These are phyloP conservation scores for Hypotaenidia philippensis DNA, from an alignment of 2,797 vertebrate species.

Conservation along the genomic window DNA sequence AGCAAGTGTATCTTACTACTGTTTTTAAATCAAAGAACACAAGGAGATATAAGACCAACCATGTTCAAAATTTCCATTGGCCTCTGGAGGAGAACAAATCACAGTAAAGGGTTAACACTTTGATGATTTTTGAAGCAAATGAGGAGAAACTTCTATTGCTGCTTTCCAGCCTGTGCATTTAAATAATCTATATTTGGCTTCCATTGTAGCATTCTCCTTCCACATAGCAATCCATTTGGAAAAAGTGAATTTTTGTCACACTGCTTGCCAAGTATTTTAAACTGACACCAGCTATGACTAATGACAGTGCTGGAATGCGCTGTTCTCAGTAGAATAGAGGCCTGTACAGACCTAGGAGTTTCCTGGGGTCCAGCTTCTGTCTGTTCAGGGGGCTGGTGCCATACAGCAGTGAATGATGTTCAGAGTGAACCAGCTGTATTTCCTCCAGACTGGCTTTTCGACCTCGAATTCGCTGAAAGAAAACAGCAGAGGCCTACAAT, in stretches of 20 bases:
- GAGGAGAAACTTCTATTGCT: background rate
- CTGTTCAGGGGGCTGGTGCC: slow-evolving; percentile 84
- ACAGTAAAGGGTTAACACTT: slow-evolving; percentile 32
- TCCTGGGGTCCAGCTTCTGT: slow-evolving; percentile 86
- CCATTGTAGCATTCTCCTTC: slow-evolving; percentile 62
- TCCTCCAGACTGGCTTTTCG: slow-evolving; percentile 88
- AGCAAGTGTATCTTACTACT: slow-evolving; percentile 41
- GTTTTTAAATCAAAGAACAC: slow-evolving; percentile 5
- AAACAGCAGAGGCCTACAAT: slow-evolving; percentile 81
- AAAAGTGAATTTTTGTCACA: slow-evolving; percentile 76
- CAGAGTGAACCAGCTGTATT: slow-evolving; percentile 86
- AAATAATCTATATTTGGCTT: slow-evolving; percentile 67
- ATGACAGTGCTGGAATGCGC: slow-evolving; percentile 81
- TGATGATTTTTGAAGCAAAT: slow-evolving; percentile 29
- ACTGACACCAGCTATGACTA: slow-evolving; percentile 80
- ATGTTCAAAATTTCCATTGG: background rate
- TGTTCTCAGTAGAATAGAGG: slow-evolving; percentile 78
- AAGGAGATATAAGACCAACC: background rate
- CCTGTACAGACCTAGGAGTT: slow-evolving; percentile 82
- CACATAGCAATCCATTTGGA: slow-evolving; percentile 74
- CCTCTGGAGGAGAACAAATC: background rate
- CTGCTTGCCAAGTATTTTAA: slow-evolving; percentile 80
- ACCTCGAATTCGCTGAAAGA: slow-evolving; percentile 86
- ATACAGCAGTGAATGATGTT: slow-evolving; percentile 85
- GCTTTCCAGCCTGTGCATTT: slow-evolving; percentile 60